Evolutionary conservation across 2,888 invertebrate species (phyloP), one percentile per base, ranked within the genome.

Genomic region (Pyrgus malvae): DNA sequence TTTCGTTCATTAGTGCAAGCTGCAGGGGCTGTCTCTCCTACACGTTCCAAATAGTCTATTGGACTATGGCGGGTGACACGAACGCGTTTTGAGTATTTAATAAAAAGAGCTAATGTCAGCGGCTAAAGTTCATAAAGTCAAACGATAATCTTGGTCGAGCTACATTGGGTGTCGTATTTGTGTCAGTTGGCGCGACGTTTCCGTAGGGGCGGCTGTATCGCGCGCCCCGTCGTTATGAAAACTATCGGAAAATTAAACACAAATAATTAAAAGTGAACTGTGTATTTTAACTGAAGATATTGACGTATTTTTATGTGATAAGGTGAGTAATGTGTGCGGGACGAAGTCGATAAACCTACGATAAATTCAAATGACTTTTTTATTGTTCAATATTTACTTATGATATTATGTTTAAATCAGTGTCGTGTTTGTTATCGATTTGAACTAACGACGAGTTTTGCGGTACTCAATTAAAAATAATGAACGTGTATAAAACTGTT

Each of bases 141-240:
- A 23, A 23, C 3, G 23, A 23, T 23, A 4, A 23, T 23, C 23
- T 23, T 23, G 4, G 23, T 6, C 23, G 23, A 23, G n/a, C n/a
- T n/a, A 23, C 23, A 23, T 7, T 12, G 16, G 35, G 4, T 35
- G 9, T 17, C 16, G 35, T 17, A 35, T 33, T 12, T 35, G 35
- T 19, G 48, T 42, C 41, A 50, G 50, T 50, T 11, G 44, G 7
- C 51, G 51, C 51, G 51, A 44, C 37, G 37, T 9, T 35, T 29
- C 44, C 25, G 37, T 16, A 9, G 12, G 31, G 37, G 12, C 27
- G 51, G 51, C 16, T 14, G 51, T 12, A 14, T 25, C 25, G 12
- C 16, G 29, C 31, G 41, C 17, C 48, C 27, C 29, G 11, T 31
- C n/a, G 27, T 8, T 12, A 40, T 40, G 40, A 11, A 16, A 42